Percentiles rank a stretch among this genome's conserved stretches.
phyloP scores from a whole-genome alignment of 2,797 vertebrate species.

The Pseudochirops cupreus region DNA sequence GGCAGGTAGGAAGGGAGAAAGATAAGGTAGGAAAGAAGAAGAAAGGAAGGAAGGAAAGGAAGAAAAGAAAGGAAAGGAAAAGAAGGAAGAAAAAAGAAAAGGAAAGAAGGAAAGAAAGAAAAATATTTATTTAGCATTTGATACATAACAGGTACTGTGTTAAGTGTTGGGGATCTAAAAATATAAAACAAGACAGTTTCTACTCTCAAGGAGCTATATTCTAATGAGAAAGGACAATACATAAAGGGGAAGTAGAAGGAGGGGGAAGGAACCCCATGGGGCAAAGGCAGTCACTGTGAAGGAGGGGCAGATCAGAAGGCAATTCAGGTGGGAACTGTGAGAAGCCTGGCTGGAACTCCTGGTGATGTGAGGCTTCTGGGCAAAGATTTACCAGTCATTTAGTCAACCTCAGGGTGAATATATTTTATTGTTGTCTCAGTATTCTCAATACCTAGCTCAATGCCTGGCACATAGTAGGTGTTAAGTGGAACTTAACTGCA shows the following conservation, averaged over 20 bases:
- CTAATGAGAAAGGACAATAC: background rate
- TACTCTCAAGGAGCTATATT: background rate
- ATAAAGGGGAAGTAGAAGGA: background rate
- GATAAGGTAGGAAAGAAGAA: too few relatives aligned
- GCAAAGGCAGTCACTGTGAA: background rate
- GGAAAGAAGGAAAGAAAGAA: too few relatives aligned
- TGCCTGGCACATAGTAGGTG: background rate
- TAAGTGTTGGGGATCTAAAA: background rate
- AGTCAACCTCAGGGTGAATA: background rate
- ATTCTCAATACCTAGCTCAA: background rate
- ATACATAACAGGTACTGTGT: background rate
- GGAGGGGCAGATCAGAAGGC: background rate
- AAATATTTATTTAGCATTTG: background rate
- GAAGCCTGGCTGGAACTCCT: background rate
- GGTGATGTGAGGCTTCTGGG: background rate
- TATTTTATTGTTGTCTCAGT: background rate
- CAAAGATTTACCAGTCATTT: background rate
- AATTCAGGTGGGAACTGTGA: background rate
- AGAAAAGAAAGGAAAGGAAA: too few relatives aligned
- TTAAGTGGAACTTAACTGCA: background rate
- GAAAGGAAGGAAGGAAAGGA: too few relatives aligned
- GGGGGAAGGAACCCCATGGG: background rate
- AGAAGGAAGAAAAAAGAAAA: too few relatives aligned
- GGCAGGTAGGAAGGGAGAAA: too few relatives aligned
- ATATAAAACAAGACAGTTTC: background rate